Conservation (phyloP, 1,140 invertebrate genomes). For the Heterodera carotae region DNA sequence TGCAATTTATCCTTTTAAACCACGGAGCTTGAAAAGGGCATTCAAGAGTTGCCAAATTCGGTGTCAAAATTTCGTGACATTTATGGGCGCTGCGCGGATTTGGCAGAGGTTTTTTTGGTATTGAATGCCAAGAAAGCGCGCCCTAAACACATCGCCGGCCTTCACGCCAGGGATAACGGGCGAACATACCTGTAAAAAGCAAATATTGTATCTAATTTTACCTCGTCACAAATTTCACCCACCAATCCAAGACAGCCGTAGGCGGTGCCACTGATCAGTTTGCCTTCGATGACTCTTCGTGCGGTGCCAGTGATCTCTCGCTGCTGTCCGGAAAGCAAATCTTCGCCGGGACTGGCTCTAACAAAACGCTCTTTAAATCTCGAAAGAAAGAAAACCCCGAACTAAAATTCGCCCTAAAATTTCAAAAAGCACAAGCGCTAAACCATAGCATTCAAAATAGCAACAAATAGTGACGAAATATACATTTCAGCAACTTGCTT, state of each 20-base stretch:
- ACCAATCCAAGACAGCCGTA: conserved; percentile 23
- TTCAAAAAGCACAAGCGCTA: too few species aligned
- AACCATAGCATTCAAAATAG: too few species aligned
- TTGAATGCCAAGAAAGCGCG: conserved; percentile 21
- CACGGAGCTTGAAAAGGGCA: neutral
- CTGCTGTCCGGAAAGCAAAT: neutral
- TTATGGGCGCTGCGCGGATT: conserved; percentile 15
- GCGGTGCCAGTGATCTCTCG: neutral
- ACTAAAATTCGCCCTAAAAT: too few species aligned
- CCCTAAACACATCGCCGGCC: conserved; percentile 4
- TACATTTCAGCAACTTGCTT: too few species aligned
- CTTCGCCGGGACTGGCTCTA: conserved; percentile 9
- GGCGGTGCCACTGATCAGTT: conserved; percentile 14
- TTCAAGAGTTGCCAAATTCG: neutral
- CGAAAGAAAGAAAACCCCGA: too few species aligned
- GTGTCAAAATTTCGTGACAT: neutral
- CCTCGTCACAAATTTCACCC: too few species aligned
- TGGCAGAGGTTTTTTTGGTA: conserved; percentile 17
- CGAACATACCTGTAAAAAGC: conserved; percentile 14
- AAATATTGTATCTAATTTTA: neutral
- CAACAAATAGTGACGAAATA: too few species aligned
- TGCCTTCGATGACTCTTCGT: neutral
- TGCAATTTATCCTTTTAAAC: too few species aligned
- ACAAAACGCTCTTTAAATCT: too few species aligned
- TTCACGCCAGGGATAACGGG: conserved; percentile 11